These are phyloP conservation scores for Globia sparganii DNA, from an alignment of 2,888 invertebrate genomes.

Conservation along the genomic window DNA sequence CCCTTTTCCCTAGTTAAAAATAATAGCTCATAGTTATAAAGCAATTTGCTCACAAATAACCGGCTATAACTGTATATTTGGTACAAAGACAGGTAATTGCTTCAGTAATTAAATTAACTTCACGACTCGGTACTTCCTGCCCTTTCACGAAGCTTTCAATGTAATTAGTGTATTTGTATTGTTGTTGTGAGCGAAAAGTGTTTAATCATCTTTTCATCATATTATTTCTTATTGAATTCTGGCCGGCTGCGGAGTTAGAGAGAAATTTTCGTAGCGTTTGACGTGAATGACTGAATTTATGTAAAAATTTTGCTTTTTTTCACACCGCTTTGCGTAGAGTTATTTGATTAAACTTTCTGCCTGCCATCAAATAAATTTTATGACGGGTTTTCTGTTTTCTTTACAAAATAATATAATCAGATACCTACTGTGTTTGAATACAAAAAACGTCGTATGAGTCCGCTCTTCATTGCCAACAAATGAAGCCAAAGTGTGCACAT, in stretches of 20 bases:
- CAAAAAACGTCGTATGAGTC: background rate
- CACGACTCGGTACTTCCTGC: slow-evolving; percentile 52
- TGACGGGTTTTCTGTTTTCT: too few relatives aligned
- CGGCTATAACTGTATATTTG: slow-evolving; percentile 14
- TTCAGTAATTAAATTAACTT: slow-evolving; percentile 58
- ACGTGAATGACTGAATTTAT: slow-evolving; percentile 20
- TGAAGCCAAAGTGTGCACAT: background rate
- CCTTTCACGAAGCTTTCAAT: slow-evolving; percentile 46
- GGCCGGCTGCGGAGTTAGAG: background rate
- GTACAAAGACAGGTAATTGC: slow-evolving; percentile 55
- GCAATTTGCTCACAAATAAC: slow-evolving; percentile 46
- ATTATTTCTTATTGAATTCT: slow-evolving; percentile 40
- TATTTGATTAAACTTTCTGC: slow-evolving; percentile 25
- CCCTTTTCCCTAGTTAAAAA: slow-evolving; percentile 9
- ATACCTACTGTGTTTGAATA: background rate
- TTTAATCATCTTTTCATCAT: slow-evolving; percentile 39
- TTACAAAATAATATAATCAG: background rate
- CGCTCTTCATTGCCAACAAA: background rate
- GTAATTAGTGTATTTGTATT: slow-evolving; percentile 46
- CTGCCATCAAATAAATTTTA: background rate
- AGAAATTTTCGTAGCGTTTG: background rate
- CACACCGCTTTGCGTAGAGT: slow-evolving; percentile 2
- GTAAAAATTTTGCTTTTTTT: slow-evolving; percentile 13
- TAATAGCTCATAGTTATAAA: slow-evolving; percentile 49
- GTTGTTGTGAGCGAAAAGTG: slow-evolving; percentile 25